These are phyloP conservation scores for Crotalus helleri DNA, from an alignment of 2,113 vertebrate species.

Conservation along the genomic window DNA sequence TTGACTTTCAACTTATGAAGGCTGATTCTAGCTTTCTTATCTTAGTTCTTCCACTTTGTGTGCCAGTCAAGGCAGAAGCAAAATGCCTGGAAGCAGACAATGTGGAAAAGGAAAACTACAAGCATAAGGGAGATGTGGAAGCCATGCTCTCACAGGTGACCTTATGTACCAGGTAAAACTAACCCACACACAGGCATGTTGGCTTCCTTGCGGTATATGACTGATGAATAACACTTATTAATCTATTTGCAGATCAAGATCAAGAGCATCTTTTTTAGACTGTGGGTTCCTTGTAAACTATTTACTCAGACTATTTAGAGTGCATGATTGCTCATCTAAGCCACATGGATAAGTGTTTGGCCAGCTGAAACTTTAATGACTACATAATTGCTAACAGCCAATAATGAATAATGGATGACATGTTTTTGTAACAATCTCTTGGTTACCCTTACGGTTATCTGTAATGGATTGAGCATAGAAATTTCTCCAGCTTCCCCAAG, in stretches of 20 bases:
- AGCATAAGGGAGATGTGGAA: not conserved
- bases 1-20: not conserved
- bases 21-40: not conserved
- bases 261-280: not conserved
- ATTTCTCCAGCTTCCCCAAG: not conserved
- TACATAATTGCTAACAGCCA: conserved; percentile 20
- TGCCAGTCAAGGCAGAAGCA: not conserved
- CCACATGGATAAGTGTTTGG: conserved; percentile 8
- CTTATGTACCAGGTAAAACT: not conserved
- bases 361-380: conserved; percentile 31
- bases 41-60: not conserved
- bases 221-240: not conserved
- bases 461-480: not conserved
- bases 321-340: not conserved
- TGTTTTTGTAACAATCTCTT: not conserved
- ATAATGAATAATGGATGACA: conserved; percentile 24
- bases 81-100: not conserved
- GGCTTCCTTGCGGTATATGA: not conserved
- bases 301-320: conserved; percentile 19
- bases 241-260: conserved; percentile 3
- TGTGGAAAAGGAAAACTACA: not conserved
- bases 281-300: not conserved
- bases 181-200: not conserved
- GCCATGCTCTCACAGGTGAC: not conserved
- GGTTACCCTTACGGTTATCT: not conserved